A percentile compares a stretch with the other conserved stretches of the same genome.
Evolutionary conservation across 2,888 invertebrate species (phyloP).

Genomic region (Thelaira solivaga): DNA sequence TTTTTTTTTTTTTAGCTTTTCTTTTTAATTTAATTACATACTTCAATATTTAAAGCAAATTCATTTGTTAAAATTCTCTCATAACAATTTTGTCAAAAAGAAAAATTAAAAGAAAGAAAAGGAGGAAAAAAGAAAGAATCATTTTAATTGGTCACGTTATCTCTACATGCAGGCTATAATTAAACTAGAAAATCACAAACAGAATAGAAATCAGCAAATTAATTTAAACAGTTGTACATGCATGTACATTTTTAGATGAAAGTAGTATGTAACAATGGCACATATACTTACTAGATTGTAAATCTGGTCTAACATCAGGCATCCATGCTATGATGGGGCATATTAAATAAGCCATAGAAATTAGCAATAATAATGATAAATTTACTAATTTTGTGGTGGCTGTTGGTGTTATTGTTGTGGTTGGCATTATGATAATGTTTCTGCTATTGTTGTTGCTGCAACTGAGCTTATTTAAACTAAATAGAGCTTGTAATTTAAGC

Average conservation of each 20-base stretch:
- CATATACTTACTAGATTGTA: conserved; percentile 72
- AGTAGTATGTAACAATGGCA: not conserved
- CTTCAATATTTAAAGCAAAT: not conserved
- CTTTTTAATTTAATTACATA: too few species aligned
- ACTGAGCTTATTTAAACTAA: conserved; percentile 40
- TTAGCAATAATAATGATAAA: conserved; percentile 54
- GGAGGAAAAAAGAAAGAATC: not conserved
- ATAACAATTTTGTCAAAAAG: conserved; percentile 21
- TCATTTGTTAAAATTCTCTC: not conserved
- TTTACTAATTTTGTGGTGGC: conserved; percentile 13
- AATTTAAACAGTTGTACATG: conserved; percentile 14
- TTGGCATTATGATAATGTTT: conserved; percentile 38
- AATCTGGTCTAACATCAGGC: conserved; percentile 75
- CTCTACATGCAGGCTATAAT: conserved; percentile 33
- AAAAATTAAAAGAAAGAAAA: not conserved
- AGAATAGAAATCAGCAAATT: conserved; percentile 53
- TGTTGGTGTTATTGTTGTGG: conserved; percentile 17
- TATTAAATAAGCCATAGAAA: conserved; percentile 58
- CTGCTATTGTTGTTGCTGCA: conserved; percentile 27
- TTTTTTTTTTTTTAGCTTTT: too few species aligned
- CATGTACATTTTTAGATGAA: not conserved
- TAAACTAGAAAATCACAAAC: conserved; percentile 60
- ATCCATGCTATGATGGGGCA: conserved; percentile 69
- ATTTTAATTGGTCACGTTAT: conserved; percentile 52
- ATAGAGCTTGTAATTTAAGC: conserved; percentile 58